Evolutionary conservation across 2,797 vertebrate species (phyloP).

Genomic region (Myotis findleyi): DNA sequence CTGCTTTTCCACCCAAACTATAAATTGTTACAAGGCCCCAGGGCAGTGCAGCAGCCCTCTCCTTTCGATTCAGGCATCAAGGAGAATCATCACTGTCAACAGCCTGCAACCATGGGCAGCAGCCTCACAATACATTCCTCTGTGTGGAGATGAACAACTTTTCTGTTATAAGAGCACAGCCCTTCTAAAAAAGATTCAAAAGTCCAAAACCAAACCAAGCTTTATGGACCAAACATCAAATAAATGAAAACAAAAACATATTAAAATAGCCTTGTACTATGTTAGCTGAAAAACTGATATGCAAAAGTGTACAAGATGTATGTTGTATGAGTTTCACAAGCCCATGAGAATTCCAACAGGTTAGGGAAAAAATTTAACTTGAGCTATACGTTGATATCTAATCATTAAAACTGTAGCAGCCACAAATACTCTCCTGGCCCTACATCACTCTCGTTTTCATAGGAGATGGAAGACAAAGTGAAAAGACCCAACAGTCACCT

Average conservation of each 20-base stretch:
- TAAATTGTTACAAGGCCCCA: constrained; percentile 83
- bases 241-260: constrained; percentile 53
- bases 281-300: background rate
- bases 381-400: background rate
- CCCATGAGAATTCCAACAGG: background rate
- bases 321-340: background rate
- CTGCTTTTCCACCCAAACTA: constrained; percentile 83
- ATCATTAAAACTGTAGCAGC: background rate
- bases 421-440: background rate
- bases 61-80: constrained; percentile 84
- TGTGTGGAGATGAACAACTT: constrained; percentile 59
- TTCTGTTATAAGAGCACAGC: constrained; percentile 42
- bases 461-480: background rate
- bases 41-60: constrained; percentile 81
- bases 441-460: background rate
- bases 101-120: constrained; percentile 84
- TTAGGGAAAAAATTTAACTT: background rate
- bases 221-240: constrained; percentile 73
- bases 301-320: background rate
- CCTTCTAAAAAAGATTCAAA: constrained; percentile 70
- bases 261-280: background rate
- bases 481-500: background rate
- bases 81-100: constrained; percentile 78
- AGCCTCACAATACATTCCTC: constrained; percentile 66
- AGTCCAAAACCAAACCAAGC: constrained; percentile 71